Evolutionary conservation across 92 coral and sea anemone species (phyloP).

Genomic region (Zoanthus gigantus): DNA sequence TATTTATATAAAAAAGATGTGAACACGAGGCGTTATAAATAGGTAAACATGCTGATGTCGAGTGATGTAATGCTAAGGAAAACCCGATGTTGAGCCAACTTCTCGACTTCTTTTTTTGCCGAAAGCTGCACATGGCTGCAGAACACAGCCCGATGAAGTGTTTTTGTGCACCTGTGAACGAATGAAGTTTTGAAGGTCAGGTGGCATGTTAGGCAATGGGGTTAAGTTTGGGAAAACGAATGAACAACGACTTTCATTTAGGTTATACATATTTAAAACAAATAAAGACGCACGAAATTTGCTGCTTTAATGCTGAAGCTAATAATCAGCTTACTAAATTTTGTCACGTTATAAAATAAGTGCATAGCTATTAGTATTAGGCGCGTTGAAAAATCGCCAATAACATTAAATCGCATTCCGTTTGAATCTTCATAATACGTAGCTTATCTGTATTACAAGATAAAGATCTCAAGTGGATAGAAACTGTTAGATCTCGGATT

Average conservation of each 20-base stretch:
- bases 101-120: not conserved
- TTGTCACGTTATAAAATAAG: not conserved
- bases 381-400: not conserved
- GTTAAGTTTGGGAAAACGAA: not conserved
- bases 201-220: slow-evolving; percentile 77
- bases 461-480: slow-evolving; percentile 4
- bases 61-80: not conserved
- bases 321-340: not conserved
- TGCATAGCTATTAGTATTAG: slow-evolving; percentile 30
- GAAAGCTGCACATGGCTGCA: not conserved
- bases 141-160: not conserved
- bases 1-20: slow-evolving; percentile 33
- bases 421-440: not conserved
- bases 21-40: slow-evolving; percentile 46
- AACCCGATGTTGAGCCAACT: not conserved
- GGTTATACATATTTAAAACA: not conserved
- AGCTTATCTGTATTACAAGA: not conserved
- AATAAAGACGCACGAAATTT: not conserved
- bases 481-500: not conserved
- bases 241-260: not conserved
- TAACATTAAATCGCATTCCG: not conserved
- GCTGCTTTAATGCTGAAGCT: not conserved
- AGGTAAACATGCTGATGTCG: not conserved
- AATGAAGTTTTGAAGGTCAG: slow-evolving; percentile 56
- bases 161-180: slow-evolving; percentile 16